Base-by-base conservation (phyloP, 37 sponge, comb jelly and placozoan species). In the Beroe forskalii region DNA sequence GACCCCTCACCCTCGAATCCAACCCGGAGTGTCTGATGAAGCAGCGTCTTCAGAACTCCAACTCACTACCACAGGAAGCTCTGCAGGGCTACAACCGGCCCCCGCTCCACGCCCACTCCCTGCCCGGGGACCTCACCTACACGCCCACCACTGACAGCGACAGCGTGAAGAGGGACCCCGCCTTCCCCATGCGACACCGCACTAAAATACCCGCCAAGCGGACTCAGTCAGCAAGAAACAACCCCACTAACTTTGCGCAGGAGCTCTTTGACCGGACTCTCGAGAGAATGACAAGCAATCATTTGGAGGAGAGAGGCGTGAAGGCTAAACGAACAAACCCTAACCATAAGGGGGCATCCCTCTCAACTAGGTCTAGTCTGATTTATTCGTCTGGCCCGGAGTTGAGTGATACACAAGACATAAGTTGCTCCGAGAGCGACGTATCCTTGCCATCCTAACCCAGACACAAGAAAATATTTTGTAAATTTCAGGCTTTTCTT, bases 191-290 rank as follows among this genome's bases (percentile, higher is more conserved):
- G 17, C 72, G 72, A 9, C 32, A 27, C 38, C 36, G 72, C 37
- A 69, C 28, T 32, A 27, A 28, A 37, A 37, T 9, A 32, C 19
- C 72, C 38, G 19, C 27, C 72, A 69, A 69, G 72, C 36, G 72
- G 38, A 69, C 72, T 37, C 35, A 69, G 19, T 69, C 72, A 33
- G 72, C 72, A 1, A 2, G 19, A 2, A 33, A 27, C 38, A 32
- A 69, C 72, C 72, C 72, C 4, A 27, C 9, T 3, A 31, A 69
- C 72, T 69, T 69, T 17, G 72, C 72, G 22, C 86, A 80, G 86
- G 86, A 80, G 27, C 86, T 80, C n/a, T 80, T 80, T 43, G 86
- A 80, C 55, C 28, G 48, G 86, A 80, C 86, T n/a, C 86, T 80
- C 27, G 86, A 80, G 86, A 17, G 86, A n/a, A 80, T 80, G 86